Evolutionary conservation across 37 sponge, comb jelly and placozoan genomes (phyloP).

Genomic region (Agelas oroides): DNA sequence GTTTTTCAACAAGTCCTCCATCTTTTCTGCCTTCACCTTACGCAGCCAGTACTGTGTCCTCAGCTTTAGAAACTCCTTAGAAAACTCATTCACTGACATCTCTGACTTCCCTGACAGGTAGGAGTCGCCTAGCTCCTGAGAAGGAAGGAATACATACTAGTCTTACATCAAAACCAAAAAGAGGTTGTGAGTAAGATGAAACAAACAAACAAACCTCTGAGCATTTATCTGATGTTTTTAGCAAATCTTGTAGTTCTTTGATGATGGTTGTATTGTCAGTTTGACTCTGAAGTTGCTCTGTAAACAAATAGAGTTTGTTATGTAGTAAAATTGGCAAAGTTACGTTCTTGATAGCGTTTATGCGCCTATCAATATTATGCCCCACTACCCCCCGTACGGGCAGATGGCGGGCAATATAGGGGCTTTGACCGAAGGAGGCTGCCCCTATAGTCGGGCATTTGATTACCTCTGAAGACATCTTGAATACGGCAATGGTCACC

Average conservation of each 20-base stretch:
- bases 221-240: slow-evolving; percentile 39
- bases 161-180: not conserved
- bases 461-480: no score
- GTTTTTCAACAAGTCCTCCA: slow-evolving; percentile 55
- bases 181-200: not conserved
- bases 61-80: slow-evolving; percentile 21
- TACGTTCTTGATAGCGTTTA: no score
- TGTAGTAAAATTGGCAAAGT: no score
- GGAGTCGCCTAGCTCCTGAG: slow-evolving; percentile 41
- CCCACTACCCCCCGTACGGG: no score
- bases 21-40: slow-evolving; percentile 72
- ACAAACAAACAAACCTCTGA: slow-evolving; percentile 42
- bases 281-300: slow-evolving; percentile 26
- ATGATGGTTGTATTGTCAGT: slow-evolving; percentile 17
- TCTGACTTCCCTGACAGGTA: slow-evolving; percentile 41
- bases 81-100: slow-evolving; percentile 47
- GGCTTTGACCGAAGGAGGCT: no score
- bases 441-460: no score
- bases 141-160: no score
- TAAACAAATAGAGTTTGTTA: not conserved
- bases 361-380: no score
- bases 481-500: no score
- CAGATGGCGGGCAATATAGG: no score
- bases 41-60: slow-evolving; percentile 67
- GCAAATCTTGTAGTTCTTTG: slow-evolving; percentile 27